These are phyloP conservation scores for Thymallus thymallus DNA, from an alignment of 2,113 vertebrate genomes.

Conservation along the genomic window DNA sequence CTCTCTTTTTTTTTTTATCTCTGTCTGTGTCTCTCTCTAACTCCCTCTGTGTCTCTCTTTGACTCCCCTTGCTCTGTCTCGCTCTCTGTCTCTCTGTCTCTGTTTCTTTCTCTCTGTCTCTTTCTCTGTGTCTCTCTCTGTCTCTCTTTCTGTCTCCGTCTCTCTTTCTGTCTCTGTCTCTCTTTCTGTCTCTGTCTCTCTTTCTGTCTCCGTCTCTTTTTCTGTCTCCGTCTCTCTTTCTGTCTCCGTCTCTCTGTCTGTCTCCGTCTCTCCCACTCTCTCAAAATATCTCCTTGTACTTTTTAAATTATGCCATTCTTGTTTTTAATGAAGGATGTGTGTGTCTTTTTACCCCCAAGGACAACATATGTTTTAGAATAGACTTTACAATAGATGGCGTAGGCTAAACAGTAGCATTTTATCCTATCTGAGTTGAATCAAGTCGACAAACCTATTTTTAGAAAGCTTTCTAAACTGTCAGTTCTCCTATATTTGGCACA, in stretches of 20 bases:
- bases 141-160: neutral
- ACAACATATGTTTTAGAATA: neutral
- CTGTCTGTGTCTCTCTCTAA: neutral
- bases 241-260: neutral
- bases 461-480: neutral
- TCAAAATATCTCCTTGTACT: neutral
- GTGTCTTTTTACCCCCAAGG: neutral
- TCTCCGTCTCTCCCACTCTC: neutral
- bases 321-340: neutral
- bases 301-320: neutral
- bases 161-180: neutral
- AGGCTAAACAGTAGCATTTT: too few relatives aligned
- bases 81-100: neutral
- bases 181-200: neutral
- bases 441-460: neutral
- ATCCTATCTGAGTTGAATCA: too few relatives aligned
- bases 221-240: neutral
- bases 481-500: neutral
- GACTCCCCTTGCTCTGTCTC: neutral
- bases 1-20: too few relatives aligned
- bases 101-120: neutral
- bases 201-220: neutral
- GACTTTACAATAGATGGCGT: neutral
- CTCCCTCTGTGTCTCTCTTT: neutral
- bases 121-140: neutral